phyloP scores from a whole-genome alignment of 2,888 invertebrate genomes.

The Agrotis ipsilon region DNA sequence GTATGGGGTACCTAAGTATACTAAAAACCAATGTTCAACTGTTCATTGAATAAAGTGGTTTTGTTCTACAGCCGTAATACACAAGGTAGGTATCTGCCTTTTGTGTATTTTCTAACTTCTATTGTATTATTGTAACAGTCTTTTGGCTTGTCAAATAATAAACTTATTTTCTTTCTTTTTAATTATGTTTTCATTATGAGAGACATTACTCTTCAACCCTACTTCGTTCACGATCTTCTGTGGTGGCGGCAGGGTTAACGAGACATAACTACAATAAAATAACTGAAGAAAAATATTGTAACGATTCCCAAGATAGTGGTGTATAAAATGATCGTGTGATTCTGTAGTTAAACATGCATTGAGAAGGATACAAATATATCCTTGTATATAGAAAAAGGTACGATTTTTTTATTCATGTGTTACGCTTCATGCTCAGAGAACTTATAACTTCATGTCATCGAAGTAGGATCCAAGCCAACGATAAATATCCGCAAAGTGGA shows the following conservation, averaged over 20 bases:
- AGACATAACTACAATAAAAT: neutral
- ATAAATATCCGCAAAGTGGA: slow-evolving; percentile 14
- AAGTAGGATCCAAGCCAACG: neutral
- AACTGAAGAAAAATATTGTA: too few relatives aligned
- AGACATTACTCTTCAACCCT: neutral
- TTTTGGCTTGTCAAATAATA: too few relatives aligned
- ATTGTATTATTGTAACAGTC: too few relatives aligned
- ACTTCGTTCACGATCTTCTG: neutral
- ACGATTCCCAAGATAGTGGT: neutral
- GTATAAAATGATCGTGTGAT: neutral
- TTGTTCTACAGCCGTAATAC: too few relatives aligned
- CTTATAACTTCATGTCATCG: neutral
- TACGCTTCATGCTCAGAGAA: neutral
- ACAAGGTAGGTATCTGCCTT: too few relatives aligned
- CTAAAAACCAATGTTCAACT: too few relatives aligned
- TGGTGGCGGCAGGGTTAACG: neutral
- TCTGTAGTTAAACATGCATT: too few relatives aligned
- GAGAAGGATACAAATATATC: neutral
- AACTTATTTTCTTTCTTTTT: too few relatives aligned
- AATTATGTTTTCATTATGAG: too few relatives aligned
- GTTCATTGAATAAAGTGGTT: too few relatives aligned
- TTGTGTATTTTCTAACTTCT: too few relatives aligned
- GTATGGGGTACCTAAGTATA: too few relatives aligned
- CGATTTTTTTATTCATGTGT: neutral
- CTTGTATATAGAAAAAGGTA: neutral